Conservation (phyloP, 2,797 vertebrate genomes). For the Numenius phaeopus region DNA sequence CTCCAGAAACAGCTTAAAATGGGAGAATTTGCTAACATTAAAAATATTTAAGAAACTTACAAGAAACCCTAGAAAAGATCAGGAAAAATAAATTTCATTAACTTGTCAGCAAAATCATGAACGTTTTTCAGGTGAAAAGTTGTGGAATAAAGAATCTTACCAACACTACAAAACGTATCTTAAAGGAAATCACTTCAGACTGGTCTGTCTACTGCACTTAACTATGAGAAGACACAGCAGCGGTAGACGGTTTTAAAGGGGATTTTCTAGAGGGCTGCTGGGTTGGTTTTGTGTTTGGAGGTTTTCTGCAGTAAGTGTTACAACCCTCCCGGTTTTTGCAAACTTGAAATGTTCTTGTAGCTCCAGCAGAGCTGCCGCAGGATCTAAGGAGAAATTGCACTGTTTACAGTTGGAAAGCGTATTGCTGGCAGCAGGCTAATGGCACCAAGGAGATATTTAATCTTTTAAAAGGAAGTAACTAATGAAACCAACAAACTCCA, state of each 20-base stretch:
- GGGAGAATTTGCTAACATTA: background rate
- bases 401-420: constrained; percentile 13
- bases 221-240: constrained; percentile 1
- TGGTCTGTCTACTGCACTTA: background rate
- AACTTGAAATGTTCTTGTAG: background rate
- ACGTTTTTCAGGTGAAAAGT: background rate
- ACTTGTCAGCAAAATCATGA: background rate
- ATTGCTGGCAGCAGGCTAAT: constrained; percentile 7
- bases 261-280: background rate
- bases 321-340: background rate
- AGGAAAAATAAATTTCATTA: background rate
- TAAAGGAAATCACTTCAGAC: constrained; percentile 9
- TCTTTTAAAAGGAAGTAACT: constrained; percentile 59
- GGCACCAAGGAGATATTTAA: background rate
- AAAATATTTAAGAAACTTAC: background rate
- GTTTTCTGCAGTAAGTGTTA: background rate
- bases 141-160: background rate
- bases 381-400: background rate
- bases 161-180: background rate
- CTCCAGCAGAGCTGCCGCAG: background rate
- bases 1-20: background rate
- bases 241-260: background rate
- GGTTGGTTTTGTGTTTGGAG: background rate
- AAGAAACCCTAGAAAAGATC: background rate
- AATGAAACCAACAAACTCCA: constrained; percentile 52